A percentile compares a stretch with the other conserved stretches of the same genome.
Evolutionary conservation across 2,888 invertebrate genomes (phyloP).

Genomic region (Synanthedon tipuliformis): DNA sequence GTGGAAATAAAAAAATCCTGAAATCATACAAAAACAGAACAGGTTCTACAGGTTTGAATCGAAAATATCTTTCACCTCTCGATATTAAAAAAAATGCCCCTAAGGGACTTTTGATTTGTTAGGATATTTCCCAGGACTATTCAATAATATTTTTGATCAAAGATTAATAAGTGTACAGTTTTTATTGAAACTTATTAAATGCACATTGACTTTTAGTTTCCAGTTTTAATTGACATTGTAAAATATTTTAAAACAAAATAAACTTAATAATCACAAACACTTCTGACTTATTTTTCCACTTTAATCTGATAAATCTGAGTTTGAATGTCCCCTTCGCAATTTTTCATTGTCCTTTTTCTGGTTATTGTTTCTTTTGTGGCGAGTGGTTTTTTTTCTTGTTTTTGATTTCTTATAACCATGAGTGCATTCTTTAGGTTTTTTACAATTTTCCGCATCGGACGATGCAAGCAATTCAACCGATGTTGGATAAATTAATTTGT

Average conservation of each 20-base stretch:
- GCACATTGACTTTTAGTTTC: neutral
- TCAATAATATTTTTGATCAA: too few relatives aligned
- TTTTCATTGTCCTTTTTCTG: constrained; percentile 51
- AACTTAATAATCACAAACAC: constrained; percentile 5
- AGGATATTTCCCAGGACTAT: too few relatives aligned
- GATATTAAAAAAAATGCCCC: too few relatives aligned
- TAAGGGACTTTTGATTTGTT: too few relatives aligned
- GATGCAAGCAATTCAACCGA: constrained; percentile 17
- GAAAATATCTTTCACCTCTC: too few relatives aligned
- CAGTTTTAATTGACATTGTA: neutral
- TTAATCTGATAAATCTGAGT: constrained; percentile 33
- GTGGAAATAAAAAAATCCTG: too few relatives aligned
- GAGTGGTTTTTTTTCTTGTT: constrained; percentile 24
- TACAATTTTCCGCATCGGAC: constrained; percentile 18
- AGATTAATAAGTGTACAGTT: too few relatives aligned
- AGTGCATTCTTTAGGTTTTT: constrained; percentile 20
- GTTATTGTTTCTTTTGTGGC: constrained; percentile 23
- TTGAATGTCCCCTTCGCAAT: constrained; percentile 29
- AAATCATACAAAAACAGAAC: too few relatives aligned
- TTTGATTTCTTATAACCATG: constrained; percentile 25
- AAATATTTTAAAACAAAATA: neutral
- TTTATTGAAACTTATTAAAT: too few relatives aligned
- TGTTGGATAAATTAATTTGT: constrained; percentile 32
- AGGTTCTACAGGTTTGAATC: too few relatives aligned
- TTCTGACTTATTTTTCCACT: constrained; percentile 7